Base-by-base conservation (phyloP, 2,113 vertebrate genomes). In the Nicator chloris region DNA sequence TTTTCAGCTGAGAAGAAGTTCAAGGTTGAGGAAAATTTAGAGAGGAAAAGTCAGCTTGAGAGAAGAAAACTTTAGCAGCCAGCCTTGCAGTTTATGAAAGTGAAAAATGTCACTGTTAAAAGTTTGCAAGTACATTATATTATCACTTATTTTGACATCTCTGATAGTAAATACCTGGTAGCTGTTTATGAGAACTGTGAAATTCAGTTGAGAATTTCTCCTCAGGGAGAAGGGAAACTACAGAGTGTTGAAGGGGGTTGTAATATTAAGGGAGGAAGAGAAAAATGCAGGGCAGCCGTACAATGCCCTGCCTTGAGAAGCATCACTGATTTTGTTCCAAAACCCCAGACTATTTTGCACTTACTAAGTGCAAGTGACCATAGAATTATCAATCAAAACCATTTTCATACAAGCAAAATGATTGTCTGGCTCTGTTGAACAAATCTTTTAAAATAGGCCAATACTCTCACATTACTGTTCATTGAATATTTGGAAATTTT, bases 1-100 rank as follows among this genome's bases (percentile, higher is more conserved):
- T 94, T 94, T 95, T 83, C 88, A 96, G 81, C 93, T 90, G 64
- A 94, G 85, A 85, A 94, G 93, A 78, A 65, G 59, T 71, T 87
- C 28, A 9, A 84, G 61, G 40, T 80, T 95, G 68, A 95, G 90
- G 73, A 95, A 80, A 88, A 80, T 63, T 59, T 94, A 96, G 90
- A 93, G 33, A 92, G 84, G 22, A 82, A 90, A 69, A 69, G 59
- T 57, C 88, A 96, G 88, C 91, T 96, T 92, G 51, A 83, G 63
- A 90, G 91, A 97, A 97, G 92, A 95, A 53, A 88, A 42, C 59
- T 73, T 91, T 92, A 94, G 81, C 70, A 92, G 53, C 82, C 87
- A 82, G 5, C 76, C 54, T 91, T 97, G 65, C 94, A 82, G 85
- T 90, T 95, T 65, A 86, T 68, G 77, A 65, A 82, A 76, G 49